Conservation (phyloP, 2,888 invertebrate species). For the Melanotus villosus region DNA sequence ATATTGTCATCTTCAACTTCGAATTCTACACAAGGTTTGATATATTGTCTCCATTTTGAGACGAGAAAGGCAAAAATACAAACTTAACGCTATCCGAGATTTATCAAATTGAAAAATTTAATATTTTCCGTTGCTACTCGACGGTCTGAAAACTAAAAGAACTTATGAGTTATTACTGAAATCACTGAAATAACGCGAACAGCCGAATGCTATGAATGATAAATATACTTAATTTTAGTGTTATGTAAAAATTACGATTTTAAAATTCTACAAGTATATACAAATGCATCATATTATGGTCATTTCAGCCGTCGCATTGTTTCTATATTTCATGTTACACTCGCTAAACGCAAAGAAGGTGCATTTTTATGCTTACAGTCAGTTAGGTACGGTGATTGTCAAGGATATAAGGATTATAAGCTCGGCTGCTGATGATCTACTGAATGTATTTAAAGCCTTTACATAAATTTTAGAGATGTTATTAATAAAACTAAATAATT, state of each 20-base stretch:
- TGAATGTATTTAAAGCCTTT: too few species aligned
- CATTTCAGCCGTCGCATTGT: too few species aligned
- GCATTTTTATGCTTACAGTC: constrained; percentile 9
- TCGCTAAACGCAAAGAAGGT: too few species aligned
- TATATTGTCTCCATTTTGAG: constrained; percentile 32
- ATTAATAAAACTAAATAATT: too few species aligned
- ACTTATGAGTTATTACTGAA: background rate
- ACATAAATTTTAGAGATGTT: too few species aligned
- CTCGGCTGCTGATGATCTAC: constrained; percentile 3
- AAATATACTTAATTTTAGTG: too few species aligned
- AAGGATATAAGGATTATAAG: constrained; percentile 13
- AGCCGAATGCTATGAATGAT: too few species aligned
- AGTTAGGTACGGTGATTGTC: constrained; percentile 23
- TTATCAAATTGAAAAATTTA: constrained; percentile 17
- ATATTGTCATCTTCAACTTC: constrained; percentile 42
- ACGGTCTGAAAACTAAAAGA: background rate
- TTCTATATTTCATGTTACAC: too few species aligned
- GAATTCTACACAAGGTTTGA: constrained; percentile 34
- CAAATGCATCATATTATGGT: too few species aligned
- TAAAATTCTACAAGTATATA: too few species aligned
- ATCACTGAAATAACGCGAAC: too few species aligned
- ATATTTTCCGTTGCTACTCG: background rate
- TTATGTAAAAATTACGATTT: too few species aligned
- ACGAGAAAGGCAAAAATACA: constrained; percentile 27
- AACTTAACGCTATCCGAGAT: constrained; percentile 13